Conservation (phyloP, 2,888 invertebrate genomes). For the Erebia ligea region DNA sequence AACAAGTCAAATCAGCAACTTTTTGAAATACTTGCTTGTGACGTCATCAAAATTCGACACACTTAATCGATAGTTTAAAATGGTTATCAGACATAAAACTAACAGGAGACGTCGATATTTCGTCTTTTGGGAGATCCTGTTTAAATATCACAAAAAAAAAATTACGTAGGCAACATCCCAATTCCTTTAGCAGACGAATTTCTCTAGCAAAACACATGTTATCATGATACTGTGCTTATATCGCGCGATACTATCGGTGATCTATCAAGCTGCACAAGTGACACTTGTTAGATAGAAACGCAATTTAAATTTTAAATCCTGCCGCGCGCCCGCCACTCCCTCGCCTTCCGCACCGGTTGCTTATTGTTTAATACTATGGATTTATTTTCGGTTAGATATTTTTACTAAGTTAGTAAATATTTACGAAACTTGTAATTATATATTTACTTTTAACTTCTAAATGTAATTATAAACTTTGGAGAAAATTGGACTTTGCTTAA, state of each 20-base stretch:
- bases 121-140: no score
- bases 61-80: no score
- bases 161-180: neutral
- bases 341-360: conserved; percentile 26
- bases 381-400: conserved; percentile 25
- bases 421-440: no score
- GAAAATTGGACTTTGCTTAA: no score
- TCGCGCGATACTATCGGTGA: conserved; percentile 64
- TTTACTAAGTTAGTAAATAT: neutral
- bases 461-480: no score
- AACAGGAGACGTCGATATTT: no score
- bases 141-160: no score
- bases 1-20: no score
- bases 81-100: no score
- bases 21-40: no score
- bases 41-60: no score
- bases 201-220: conserved; percentile 36
- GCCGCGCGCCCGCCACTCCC: conserved; percentile 35
- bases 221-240: conserved; percentile 42
- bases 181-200: neutral
- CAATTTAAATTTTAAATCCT: conserved; percentile 69
- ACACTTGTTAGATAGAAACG: conserved; percentile 67
- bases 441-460: no score
- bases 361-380: conserved; percentile 33
- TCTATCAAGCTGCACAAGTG: conserved; percentile 72